Base-by-base conservation (phyloP, 1,140 invertebrate genomes). In the Grapholita molesta region DNA sequence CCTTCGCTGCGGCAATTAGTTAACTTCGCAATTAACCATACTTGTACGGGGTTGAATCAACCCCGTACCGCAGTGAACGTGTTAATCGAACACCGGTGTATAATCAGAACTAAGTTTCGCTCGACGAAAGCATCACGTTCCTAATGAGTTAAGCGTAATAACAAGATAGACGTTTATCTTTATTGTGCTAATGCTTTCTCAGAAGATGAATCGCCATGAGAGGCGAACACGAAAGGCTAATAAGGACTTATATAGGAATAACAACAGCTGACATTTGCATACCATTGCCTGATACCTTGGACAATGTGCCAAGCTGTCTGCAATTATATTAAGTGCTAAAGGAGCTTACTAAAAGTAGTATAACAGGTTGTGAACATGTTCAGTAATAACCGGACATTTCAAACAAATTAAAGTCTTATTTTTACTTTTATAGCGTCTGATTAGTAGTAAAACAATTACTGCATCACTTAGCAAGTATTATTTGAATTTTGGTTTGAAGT, bases 281-380 rank as follows among this genome's bases (percentile, higher is more conserved):
- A 61, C 55, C 24, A 30, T 7, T 6, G 25, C 55, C 30, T 25
- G 55, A 61, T 61, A 61, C 55, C 55, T 61, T 61, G 55, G 55
- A 61, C 55, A 61, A 61, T 28, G 52, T 55, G 28, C 55, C 55
- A 61, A n/a, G 55, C 24, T 28, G 55, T 61, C 55, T 61, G 21
- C 24, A 61, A 61, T 61, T 61, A 61, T 25, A 61, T 61, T 28
- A 61, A 28, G 28, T 28, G n/a, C 11, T 55, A 55, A 11, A 52
- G 35, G 3, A 11, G 6, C 42, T n/a, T 52, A 15, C 15, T 52
- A n/a, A 52, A 25, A 8, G 53, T 15, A 61, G 55, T 30, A 5
- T 25, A 61, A 61, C 55, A 30, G 55, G 55, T 61, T 61, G 0
- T 28, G 55, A n/a, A 28, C 30, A 28, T 15, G 42, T 48, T 48